phyloP scores from a whole-genome alignment of 2,888 invertebrate genomes.

The Troilus luridus region DNA sequence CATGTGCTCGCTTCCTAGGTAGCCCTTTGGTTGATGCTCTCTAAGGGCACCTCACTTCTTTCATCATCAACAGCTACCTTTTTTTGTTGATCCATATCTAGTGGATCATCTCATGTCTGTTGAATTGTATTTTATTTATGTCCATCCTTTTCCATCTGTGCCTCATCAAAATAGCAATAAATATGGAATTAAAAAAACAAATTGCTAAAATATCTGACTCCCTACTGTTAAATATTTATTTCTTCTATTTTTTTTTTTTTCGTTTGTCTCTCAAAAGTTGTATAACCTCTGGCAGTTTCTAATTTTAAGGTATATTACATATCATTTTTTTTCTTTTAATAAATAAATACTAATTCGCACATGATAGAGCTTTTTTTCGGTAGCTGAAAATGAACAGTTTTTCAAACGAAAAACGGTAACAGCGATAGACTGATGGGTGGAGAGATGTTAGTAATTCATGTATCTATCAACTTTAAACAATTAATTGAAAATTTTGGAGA shows the following conservation, averaged over 20 bases:
- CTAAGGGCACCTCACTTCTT: not conserved
- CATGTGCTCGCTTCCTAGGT: constrained; percentile 92
- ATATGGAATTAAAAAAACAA: not conserved
- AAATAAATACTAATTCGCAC: constrained; percentile 15
- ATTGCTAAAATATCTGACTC: not conserved
- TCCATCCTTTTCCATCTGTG: not conserved
- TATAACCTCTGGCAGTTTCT: not conserved
- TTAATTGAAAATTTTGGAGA: not conserved
- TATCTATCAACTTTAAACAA: not conserved
- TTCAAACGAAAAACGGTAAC: not conserved
- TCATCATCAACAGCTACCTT: constrained; percentile 19
- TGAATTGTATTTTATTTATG: constrained; percentile 43
- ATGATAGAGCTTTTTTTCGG: constrained; percentile 9
- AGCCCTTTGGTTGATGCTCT: constrained; percentile 61
- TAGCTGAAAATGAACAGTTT: constrained; percentile 2
- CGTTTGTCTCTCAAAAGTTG: not conserved
- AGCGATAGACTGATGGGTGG: constrained; percentile 11
- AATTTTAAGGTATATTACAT: constrained; percentile 44
- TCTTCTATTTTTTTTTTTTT: not conserved
- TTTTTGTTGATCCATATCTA: not conserved
- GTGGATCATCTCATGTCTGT: constrained; percentile 27
- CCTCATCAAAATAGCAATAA: constrained; percentile 33
- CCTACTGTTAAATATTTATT: not conserved
- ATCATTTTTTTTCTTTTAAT: constrained; percentile 32
- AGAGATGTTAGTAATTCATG: not conserved